Conservation (phyloP, 2,797 vertebrate species). For the Lacerta bilineata region DNA sequence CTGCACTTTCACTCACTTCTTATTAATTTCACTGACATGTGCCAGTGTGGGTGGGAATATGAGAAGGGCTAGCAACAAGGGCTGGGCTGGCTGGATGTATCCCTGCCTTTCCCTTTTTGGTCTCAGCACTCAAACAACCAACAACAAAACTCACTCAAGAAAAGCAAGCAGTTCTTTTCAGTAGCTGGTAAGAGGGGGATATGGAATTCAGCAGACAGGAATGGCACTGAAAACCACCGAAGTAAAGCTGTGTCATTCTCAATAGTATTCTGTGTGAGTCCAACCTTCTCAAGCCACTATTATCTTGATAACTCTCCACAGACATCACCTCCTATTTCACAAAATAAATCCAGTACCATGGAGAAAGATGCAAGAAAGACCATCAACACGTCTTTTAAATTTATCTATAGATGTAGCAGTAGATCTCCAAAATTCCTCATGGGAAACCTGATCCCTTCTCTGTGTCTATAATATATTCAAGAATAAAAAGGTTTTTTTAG, state of each 20-base stretch:
- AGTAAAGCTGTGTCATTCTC: neutral
- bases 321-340: neutral
- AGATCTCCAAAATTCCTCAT: neutral
- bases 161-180: neutral
- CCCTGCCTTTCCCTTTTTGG: neutral
- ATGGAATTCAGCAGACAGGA: neutral
- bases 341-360: accelerated
- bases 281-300: neutral
- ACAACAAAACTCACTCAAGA: neutral
- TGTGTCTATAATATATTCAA: neutral
- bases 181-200: neutral
- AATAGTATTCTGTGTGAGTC: neutral
- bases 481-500: neutral
- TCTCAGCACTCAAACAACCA: neutral
- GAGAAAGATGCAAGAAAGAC: accelerated
- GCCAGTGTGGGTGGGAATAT: neutral
- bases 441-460: neutral
- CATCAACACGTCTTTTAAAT: neutral
- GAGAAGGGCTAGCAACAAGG: neutral
- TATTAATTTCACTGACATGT: neutral
- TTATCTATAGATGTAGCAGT: neutral
- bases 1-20: too few species aligned
- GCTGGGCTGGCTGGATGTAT: too few species aligned
- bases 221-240: neutral
- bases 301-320: neutral